phyloP scores from a whole-genome alignment of 2,113 vertebrate genomes.

The Mormoops blainvillei region DNA sequence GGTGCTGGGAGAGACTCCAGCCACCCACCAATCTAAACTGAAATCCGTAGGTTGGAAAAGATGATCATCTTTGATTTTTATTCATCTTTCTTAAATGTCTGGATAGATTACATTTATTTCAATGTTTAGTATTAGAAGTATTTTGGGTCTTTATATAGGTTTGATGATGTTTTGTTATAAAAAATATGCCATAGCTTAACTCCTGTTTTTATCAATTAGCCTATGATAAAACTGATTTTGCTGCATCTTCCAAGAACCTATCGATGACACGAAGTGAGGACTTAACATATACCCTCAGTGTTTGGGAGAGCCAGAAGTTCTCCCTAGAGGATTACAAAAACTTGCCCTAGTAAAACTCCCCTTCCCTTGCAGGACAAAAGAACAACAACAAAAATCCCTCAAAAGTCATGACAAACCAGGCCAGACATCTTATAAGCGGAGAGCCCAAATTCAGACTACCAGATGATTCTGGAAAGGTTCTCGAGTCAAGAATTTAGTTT shows the following conservation, averaged over 20 bases:
- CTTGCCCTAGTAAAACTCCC: background rate
- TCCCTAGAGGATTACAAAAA: background rate
- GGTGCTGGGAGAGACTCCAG: background rate
- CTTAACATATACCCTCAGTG: background rate
- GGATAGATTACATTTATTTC: background rate
- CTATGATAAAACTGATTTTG: background rate
- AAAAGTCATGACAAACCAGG: background rate
- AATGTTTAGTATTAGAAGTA: background rate
- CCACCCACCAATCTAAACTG: background rate
- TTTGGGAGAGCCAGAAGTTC: background rate
- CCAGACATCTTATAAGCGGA: background rate
- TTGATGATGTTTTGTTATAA: background rate
- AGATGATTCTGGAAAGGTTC: background rate
- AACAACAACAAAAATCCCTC: background rate
- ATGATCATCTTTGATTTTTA: background rate
- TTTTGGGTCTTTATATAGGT: background rate
- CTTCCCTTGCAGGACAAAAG: background rate
- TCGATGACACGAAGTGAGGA: background rate
- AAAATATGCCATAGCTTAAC: background rate
- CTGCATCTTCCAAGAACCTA: background rate
- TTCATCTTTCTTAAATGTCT: background rate
- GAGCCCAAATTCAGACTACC: background rate
- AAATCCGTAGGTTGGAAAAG: background rate
- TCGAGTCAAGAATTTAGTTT: background rate
- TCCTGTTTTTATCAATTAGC: background rate